A percentile compares a stretch with the other conserved stretches of the same genome.
Evolutionary conservation across 1,140 invertebrate genomes (phyloP).

Genomic region (Caenorhabditis remanei): DNA sequence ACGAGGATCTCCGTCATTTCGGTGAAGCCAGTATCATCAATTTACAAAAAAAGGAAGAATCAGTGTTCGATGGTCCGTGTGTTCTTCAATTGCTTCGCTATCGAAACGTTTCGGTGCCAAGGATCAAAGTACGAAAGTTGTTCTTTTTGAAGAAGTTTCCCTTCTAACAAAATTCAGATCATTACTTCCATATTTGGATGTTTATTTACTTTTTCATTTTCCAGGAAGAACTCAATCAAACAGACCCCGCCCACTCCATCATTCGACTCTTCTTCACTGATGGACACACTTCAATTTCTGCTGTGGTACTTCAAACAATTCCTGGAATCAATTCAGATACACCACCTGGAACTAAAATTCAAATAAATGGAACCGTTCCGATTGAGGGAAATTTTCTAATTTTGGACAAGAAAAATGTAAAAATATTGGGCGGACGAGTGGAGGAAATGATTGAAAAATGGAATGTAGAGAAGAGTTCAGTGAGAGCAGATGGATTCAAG

Average conservation of each 20-base stretch:
- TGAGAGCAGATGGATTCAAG: constrained; percentile 33
- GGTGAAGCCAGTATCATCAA: constrained; percentile 11
- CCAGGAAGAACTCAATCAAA: constrained; percentile 34
- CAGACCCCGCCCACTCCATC: not conserved
- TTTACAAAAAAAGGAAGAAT: constrained; percentile 27
- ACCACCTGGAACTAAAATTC: constrained; percentile 19
- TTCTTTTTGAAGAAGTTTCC: too few relatives aligned
- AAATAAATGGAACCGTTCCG: not conserved
- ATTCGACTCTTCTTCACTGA: constrained; percentile 25
- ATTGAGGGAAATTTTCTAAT: constrained; percentile 8
- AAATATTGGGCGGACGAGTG: constrained; percentile 20
- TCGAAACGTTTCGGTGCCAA: constrained; percentile 37
- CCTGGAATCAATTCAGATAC: constrained; percentile 26
- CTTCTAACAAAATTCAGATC: too few relatives aligned
- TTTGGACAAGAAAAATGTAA: not conserved
- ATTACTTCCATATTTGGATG: too few relatives aligned
- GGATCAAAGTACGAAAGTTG: not conserved
- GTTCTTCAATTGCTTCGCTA: constrained; percentile 44
- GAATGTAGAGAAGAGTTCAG: constrained; percentile 41
- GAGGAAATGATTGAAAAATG: constrained; percentile 40
- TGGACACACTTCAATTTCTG: constrained; percentile 13
- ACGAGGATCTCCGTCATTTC: constrained; percentile 32
- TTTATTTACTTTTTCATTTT: not conserved
- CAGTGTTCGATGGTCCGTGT: constrained; percentile 16
- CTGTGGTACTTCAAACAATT: not conserved